Conservation (phyloP, 1,140 invertebrate species). For the Sipha flava region DNA sequence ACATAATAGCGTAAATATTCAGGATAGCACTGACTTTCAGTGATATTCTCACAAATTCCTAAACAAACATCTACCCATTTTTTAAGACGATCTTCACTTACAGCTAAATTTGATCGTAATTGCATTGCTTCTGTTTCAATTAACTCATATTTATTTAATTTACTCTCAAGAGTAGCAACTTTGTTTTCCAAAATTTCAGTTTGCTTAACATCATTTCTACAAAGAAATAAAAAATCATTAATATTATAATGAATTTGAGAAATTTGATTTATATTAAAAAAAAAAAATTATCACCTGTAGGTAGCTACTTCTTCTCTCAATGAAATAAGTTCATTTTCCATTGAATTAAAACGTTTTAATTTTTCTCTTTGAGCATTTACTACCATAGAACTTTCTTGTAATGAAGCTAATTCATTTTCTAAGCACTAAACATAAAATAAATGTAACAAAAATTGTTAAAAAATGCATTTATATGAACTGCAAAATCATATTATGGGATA, state of each 20-base stretch:
- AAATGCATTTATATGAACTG: too few relatives aligned
- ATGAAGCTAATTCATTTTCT: conserved; percentile 23
- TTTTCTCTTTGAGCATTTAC: conserved; percentile 18
- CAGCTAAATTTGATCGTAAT: conserved; percentile 21
- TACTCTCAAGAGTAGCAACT: conserved; percentile 17
- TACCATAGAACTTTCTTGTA: conserved; percentile 21
- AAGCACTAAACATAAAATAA: not conserved
- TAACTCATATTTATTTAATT: conserved; percentile 7
- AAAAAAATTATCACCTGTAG: not conserved
- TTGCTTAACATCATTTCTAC: conserved; percentile 27
- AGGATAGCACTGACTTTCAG: conserved; percentile 19
- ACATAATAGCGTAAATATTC: conserved; percentile 29
- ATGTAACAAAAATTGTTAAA: not conserved
- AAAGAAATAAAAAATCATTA: not conserved
- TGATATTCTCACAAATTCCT: conserved; percentile 16
- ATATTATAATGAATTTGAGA: not conserved
- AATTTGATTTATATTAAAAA: not conserved
- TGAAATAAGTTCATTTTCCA: conserved; percentile 21
- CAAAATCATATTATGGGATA: too few relatives aligned
- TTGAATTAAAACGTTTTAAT: conserved; percentile 23
- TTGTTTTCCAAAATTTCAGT: conserved; percentile 20
- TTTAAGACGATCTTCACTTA: conserved; percentile 22
- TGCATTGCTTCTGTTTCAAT: conserved; percentile 24
- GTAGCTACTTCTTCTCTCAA: conserved; percentile 19
- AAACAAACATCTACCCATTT: conserved; percentile 4